phyloP scores from a whole-genome alignment of 1,140 invertebrate species.

The Hyposmocoma kahamanoa region DNA sequence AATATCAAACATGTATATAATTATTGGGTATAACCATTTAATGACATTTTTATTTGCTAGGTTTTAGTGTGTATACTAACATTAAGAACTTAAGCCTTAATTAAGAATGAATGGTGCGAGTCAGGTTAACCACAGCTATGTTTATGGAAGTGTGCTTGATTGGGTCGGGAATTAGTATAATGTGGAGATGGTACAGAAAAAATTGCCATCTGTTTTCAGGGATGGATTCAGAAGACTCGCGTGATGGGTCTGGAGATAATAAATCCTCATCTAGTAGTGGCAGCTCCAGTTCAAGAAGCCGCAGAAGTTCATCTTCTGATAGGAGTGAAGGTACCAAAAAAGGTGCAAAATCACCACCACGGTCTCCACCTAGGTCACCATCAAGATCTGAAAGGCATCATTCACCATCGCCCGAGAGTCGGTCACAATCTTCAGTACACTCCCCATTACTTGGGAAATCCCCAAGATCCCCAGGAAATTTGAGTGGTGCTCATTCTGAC shows the following conservation, averaged over 20 bases:
- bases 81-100: no score
- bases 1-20: no score
- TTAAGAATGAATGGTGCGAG: no score
- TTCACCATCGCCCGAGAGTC: conserved; percentile 24
- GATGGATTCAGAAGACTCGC: conserved; percentile 73
- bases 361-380: conserved; percentile 30
- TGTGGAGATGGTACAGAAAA: conserved; percentile 15
- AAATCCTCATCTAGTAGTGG: conserved; percentile 67
- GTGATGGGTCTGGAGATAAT: conserved; percentile 55
- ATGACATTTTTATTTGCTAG: no score
- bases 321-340: conserved; percentile 51
- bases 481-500: conserved; percentile 57
- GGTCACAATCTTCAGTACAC: conserved; percentile 12
- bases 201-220: conserved; percentile 43
- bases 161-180: conserved; percentile 30
- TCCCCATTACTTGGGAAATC: conserved; percentile 25
- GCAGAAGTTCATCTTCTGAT: conserved; percentile 58
- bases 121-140: not conserved
- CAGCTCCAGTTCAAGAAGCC: conserved; percentile 63
- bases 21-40: no score
- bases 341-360: conserved; percentile 45
- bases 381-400: not conserved
- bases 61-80: no score
- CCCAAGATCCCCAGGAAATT: conserved; percentile 45
- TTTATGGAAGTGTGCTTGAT: conserved; percentile 29